Evolutionary conservation across 2,113 vertebrate species (phyloP).

Genomic region (Scatophagus argus): DNA sequence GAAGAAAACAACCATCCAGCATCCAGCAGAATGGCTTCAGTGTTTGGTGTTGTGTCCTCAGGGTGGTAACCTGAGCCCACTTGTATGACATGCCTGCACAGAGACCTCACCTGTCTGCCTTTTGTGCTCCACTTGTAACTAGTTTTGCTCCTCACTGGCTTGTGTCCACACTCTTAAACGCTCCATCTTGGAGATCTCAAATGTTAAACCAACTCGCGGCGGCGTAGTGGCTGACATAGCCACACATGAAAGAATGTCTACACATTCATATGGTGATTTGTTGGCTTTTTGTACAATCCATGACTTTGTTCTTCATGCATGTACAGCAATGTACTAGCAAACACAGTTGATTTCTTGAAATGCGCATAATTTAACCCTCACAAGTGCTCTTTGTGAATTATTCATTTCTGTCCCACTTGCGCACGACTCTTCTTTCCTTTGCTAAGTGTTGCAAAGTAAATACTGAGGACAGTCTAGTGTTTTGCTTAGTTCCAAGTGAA

Average conservation of each 20-base stretch:
- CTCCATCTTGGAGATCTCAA: conserved; percentile 28
- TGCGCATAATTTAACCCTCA: conserved; percentile 77
- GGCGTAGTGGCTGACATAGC: conserved; percentile 4
- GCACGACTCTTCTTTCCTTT: conserved; percentile 74
- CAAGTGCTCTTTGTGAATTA: conserved; percentile 73
- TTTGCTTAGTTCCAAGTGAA: conserved; percentile 41
- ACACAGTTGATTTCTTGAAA: conserved; percentile 65
- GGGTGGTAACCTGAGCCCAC: conserved; percentile 63
- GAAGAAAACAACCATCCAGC: conserved; percentile 6
- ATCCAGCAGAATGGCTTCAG: conserved; percentile 27
- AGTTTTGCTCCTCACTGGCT: conserved; percentile 25
- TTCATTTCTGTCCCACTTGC: conserved; percentile 78
- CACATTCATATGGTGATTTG: conserved; percentile 73
- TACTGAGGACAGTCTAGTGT: conserved; percentile 54
- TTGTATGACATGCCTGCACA: conserved; percentile 59
- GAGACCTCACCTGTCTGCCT: conserved; percentile 16
- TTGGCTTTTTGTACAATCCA: conserved; percentile 66
- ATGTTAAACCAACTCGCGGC: conserved; percentile 45
- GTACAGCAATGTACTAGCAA: conserved; percentile 52
- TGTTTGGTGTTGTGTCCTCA: conserved; percentile 29
- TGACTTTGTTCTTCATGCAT: conserved; percentile 68
- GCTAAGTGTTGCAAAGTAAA: conserved; percentile 66
- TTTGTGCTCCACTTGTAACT: conserved; percentile 36
- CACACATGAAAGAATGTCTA: conserved; percentile 62
- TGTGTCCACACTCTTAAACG: conserved; percentile 35